Conservation (phyloP, 2,888 invertebrate genomes). For the Drosophila infuscata region DNA sequence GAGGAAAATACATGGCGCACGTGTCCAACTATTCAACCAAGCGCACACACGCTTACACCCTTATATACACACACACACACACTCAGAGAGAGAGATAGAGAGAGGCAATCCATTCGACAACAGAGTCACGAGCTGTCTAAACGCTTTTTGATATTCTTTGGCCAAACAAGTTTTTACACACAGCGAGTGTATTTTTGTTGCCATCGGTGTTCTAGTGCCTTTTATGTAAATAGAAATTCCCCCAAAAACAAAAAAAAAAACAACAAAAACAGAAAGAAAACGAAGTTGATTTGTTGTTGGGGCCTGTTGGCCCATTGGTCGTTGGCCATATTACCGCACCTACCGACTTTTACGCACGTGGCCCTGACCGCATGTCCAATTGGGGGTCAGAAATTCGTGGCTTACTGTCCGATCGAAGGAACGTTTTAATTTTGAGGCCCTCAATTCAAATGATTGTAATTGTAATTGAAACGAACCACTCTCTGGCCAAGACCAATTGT, state of each 20-base stretch:
- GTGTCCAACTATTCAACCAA: slow-evolving; percentile 27
- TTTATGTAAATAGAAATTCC: slow-evolving; percentile 43
- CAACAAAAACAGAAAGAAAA: neutral
- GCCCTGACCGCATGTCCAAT: slow-evolving; percentile 56
- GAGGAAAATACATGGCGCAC: slow-evolving; percentile 22
- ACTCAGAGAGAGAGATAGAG: neutral
- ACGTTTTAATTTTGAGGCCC: slow-evolving; percentile 32
- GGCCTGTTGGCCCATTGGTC: neutral
- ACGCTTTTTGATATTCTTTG: slow-evolving; percentile 55
- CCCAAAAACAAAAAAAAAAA: neutral
- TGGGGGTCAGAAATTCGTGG: slow-evolving; percentile 12
- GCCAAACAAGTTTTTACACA: slow-evolving; percentile 41
- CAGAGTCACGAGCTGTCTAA: slow-evolving; percentile 36
- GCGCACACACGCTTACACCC: slow-evolving; percentile 3
- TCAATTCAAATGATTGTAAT: slow-evolving; percentile 62
- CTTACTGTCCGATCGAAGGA: slow-evolving; percentile 40
- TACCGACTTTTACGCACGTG: slow-evolving; percentile 31
- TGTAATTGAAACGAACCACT: slow-evolving; percentile 64
- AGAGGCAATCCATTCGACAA: neutral
- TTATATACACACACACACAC: slow-evolving; percentile 7
- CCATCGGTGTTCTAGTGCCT: slow-evolving; percentile 20
- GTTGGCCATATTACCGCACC: neutral
- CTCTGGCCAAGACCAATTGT: neutral
- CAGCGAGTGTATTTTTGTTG: slow-evolving; percentile 4
- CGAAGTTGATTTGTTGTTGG: slow-evolving; percentile 9